Evolutionary conservation across 2,888 invertebrate species (phyloP), one percentile per base, ranked within the genome.

Genomic region (Leptinotarsa juncta): DNA sequence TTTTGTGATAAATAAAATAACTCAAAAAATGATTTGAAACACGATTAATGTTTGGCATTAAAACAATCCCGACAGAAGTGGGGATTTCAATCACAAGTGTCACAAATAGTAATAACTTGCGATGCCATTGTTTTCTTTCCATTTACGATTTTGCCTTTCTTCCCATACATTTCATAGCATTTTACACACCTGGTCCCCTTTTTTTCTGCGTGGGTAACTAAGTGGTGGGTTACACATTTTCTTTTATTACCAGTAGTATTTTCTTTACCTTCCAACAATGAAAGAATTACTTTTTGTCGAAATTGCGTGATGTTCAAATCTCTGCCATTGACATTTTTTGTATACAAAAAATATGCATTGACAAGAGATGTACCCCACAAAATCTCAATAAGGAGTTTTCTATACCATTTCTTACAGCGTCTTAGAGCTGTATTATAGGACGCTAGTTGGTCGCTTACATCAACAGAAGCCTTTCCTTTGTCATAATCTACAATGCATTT

Each of bases 291-390:
- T 57, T 70, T n/a, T 49, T 70, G 60, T 57, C 70, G 60, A 48
- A 70, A 60, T 18, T 70, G 60, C 48, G 70, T 70, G 5, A 70
- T 70, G 20, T 42, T 70, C 48, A 70, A 55, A 32, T 32, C 32
- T 42, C 57, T 55, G 26, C 57, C 32, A 55, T 57, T 55, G 48
- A 48, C 18, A 66, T 48, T 66, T 67, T 67, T 51, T 60, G 49
- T 70, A 23, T 70, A 70, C 23, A 60, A 50, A 67, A 74, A 72
- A 55, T 72, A 60, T 10, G 72, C 72, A 67, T 72, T 67, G 48
- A 72, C 72, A 10, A 67, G n/a, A 57, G 49, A 67, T 10, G 67
- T 72, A 20, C 72, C 67, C 72, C 72, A 72, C 14, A 72, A 55
- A 18, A 72, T 67, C 50, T 72, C 67, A 67, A 72, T 23, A 16